Evolutionary conservation across 2,888 invertebrate species (phyloP).

Genomic region (Smittia sp.): DNA sequence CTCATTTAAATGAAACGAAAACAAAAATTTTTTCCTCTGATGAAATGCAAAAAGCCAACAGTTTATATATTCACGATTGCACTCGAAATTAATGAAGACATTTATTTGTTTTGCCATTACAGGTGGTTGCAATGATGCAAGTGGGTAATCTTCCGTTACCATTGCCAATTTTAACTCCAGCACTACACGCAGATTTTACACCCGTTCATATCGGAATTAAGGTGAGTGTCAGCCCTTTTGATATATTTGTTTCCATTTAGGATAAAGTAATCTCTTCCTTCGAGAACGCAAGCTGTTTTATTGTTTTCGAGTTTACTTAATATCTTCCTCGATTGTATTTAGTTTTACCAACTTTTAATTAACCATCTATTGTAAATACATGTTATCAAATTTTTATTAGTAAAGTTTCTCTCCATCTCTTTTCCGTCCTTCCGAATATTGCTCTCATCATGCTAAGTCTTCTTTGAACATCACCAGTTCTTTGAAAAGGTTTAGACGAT

Average conservation of each 20-base stretch:
- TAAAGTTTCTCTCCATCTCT: background rate
- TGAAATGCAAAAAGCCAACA: too few relatives aligned
- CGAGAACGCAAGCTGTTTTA: too few relatives aligned
- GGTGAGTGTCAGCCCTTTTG: slow-evolving; percentile 21
- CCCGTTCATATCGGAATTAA: slow-evolving; percentile 36
- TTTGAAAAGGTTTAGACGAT: too few relatives aligned
- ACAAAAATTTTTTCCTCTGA: too few relatives aligned
- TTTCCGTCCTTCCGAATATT: background rate
- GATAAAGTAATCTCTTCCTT: too few relatives aligned
- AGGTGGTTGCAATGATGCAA: slow-evolving; percentile 40
- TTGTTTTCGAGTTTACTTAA: too few relatives aligned
- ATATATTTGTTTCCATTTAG: too few relatives aligned
- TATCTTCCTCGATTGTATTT: background rate
- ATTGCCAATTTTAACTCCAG: slow-evolving; percentile 38
- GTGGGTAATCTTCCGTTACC: slow-evolving; percentile 30
- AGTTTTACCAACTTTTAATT: background rate
- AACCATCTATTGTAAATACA: background rate
- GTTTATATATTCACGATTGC: too few relatives aligned
- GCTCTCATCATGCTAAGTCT: too few relatives aligned
- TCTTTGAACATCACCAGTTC: too few relatives aligned
- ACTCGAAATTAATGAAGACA: background rate
- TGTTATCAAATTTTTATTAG: slow-evolving; percentile 1
- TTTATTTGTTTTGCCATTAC: slow-evolving; percentile 1
- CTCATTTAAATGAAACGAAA: too few relatives aligned
- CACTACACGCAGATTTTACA: slow-evolving; percentile 38